These are phyloP conservation scores for Tragelaphus strepsiceros DNA, from an alignment of 2,113 vertebrate genomes.

Conservation along the genomic window DNA sequence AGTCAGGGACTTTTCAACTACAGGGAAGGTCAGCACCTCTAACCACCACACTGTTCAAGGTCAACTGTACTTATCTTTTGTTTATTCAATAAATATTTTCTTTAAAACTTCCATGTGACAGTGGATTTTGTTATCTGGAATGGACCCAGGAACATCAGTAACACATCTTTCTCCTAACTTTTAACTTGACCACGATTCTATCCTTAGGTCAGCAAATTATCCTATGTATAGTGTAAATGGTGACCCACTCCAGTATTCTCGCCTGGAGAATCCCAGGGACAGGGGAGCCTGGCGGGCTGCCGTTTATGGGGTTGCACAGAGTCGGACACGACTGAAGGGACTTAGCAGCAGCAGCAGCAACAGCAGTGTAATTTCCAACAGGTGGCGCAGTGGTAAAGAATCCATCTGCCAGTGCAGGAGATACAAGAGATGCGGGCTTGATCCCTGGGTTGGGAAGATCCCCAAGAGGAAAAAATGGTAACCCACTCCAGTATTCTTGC, in stretches of 20 bases:
- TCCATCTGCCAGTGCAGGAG: not conserved
- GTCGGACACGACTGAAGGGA: too few relatives aligned
- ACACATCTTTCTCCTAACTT: not conserved
- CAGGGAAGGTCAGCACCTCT: not conserved
- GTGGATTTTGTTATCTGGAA: not conserved
- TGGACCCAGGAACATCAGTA: not conserved
- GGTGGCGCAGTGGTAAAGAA: not conserved
- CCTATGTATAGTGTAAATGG: not conserved
- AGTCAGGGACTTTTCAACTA: not conserved
- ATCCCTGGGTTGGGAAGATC: not conserved
- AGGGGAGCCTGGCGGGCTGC: too few relatives aligned
- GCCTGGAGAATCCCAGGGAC: too few relatives aligned
- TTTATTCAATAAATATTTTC: not conserved
- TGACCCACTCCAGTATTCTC: too few relatives aligned
- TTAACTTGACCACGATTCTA: not conserved
- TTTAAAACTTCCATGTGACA: not conserved
- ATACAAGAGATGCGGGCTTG: not conserved
- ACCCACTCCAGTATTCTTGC: not conserved
- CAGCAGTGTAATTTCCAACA: not conserved
- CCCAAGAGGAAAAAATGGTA: not conserved
- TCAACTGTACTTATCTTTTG: not conserved
- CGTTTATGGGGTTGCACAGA: too few relatives aligned
- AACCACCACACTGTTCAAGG: not conserved
- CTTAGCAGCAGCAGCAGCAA: too few relatives aligned
- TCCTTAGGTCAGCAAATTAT: not conserved